Base-by-base conservation (phyloP, 1,140 invertebrate genomes). In the Trichoplusia ni region DNA sequence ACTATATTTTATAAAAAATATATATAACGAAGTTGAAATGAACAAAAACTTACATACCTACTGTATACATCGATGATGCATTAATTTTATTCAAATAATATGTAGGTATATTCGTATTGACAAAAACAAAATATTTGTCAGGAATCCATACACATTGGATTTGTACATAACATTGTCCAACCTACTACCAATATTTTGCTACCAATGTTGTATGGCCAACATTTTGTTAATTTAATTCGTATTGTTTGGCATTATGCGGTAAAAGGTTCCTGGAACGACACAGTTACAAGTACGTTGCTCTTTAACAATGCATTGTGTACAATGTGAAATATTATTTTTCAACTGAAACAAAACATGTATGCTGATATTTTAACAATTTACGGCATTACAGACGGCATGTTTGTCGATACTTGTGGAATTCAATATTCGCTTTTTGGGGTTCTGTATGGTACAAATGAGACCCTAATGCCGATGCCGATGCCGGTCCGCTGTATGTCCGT, bases 71-170 rank as follows among this genome's bases (percentile, higher is more conserved):
- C 8, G 25, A 11, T 49, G n/a, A n/a, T 29, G 8, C 16, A 47
- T 47, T 47, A 47, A 13, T 14, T 5, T 16, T 29, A 14, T 29
- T 7, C 23, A 16, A 47, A 47, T 47, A 47, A 29, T n/a, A n/a
- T n/a, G n/a, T n/a, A n/a, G n/a, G n/a, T n/a, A 47, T 47, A 47
- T 16, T 19, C 44, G 4, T 23, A 14, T 7, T 11, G 13, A 47
- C 25, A 31, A 49, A 31, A 16, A 1, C 14, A 8, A 31, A 14
- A 16, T 47, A 16, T 29, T 47, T 47, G 44, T 47, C 21, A 47
- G 29, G 44, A 47, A 11, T 46, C 23, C n/a, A 29, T 23, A 47
- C 44, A 47, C 5, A 47, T 29, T 49, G 25, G 25, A 7, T 49
- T 33, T 1, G 9, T 49, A 7, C 25, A 46, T 46, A 23, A 16